phyloP scores from a whole-genome alignment of 2,113 vertebrate genomes.

The Diadophis punctatus region DNA sequence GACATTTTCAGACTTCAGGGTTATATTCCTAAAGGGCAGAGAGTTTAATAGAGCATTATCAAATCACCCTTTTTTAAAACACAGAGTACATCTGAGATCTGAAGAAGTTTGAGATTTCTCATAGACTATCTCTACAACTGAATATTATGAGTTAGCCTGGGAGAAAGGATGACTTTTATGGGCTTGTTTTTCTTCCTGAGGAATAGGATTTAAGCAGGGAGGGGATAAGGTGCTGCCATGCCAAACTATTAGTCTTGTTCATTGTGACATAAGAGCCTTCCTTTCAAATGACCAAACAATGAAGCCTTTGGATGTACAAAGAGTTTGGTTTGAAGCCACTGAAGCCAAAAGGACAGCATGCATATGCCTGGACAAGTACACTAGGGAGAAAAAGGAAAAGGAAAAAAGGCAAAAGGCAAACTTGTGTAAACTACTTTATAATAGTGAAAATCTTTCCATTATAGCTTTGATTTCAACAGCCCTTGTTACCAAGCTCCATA shows the following conservation, averaged over 20 bases:
- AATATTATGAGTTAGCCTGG: neutral
- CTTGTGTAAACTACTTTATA: neutral
- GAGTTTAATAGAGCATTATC: neutral
- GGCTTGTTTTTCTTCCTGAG: neutral
- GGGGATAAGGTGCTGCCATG: neutral
- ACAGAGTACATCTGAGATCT: neutral
- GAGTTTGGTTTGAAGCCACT: neutral
- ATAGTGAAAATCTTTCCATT: neutral
- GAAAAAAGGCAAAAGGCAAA: neutral
- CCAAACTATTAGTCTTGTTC: neutral
- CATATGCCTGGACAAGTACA: neutral
- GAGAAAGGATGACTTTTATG: neutral
- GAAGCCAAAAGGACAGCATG: neutral
- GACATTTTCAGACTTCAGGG: neutral
- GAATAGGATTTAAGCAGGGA: neutral
- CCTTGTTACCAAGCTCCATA: neutral
- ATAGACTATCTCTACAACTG: too few species aligned
- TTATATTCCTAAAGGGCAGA: neutral
- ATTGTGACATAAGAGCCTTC: neutral
- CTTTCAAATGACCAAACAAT: neutral
- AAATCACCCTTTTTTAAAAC: neutral
- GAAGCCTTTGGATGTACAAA: neutral
- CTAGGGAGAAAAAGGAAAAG: neutral
- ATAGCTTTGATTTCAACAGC: neutral
- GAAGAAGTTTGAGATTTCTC: neutral